Percentiles rank a stretch among this genome's conserved stretches.
Evolutionary conservation across 2,113 vertebrate genomes (phyloP).

Genomic region (Zapornia atra): DNA sequence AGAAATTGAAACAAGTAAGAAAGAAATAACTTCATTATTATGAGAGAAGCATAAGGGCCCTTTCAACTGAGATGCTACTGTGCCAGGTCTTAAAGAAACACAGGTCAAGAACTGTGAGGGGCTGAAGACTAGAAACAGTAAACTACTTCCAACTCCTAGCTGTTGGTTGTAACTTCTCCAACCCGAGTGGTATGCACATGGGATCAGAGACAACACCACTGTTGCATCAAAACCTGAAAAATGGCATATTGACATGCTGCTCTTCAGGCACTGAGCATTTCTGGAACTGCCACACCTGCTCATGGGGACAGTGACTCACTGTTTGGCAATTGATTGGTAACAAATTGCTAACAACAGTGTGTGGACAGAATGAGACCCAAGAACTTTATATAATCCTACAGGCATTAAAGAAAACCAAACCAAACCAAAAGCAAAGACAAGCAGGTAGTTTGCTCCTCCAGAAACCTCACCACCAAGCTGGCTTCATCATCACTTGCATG

Average conservation of each 20-base stretch:
- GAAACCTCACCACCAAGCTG: neutral
- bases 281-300: neutral
- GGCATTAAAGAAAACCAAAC: neutral
- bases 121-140: neutral
- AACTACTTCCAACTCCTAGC: neutral
- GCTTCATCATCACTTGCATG: neutral
- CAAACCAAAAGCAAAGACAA: neutral
- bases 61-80: neutral
- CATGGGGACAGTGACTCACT: neutral
- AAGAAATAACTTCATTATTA: neutral
- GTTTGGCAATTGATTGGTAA: neutral
- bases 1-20: neutral
- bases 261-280: neutral
- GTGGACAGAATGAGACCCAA: neutral
- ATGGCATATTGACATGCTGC: neutral
- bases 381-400: neutral
- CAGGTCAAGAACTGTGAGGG: neutral
- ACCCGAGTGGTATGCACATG: neutral
- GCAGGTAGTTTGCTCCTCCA: neutral
- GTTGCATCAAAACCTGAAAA: neutral
- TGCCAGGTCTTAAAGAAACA: neutral
- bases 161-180: neutral
- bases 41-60: neutral
- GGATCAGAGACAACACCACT: neutral
- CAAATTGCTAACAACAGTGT: neutral